phyloP scores from a whole-genome alignment of 1,140 invertebrate species.

The Lysiphlebus fabarum region DNA sequence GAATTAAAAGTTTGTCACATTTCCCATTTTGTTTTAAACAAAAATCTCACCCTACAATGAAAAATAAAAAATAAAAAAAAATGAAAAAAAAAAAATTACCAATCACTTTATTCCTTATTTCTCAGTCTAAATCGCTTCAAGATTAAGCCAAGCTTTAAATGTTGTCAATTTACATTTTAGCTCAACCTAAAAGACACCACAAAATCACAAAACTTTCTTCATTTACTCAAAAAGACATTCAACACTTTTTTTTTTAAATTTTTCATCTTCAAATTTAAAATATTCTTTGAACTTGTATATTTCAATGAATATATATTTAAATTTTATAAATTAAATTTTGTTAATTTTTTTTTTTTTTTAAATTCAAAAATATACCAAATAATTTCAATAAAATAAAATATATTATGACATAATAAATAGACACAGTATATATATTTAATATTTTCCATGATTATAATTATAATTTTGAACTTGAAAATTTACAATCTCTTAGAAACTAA shows the following conservation, averaged over 20 bases:
- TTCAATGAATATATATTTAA: too few species aligned
- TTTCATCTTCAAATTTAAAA: too few species aligned
- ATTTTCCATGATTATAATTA: background rate
- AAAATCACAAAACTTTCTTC: constrained; percentile 45
- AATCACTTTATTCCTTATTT: constrained; percentile 10
- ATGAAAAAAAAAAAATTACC: background rate
- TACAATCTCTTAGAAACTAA: constrained; percentile 16
- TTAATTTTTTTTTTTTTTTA: too few species aligned
- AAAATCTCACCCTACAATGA: background rate
- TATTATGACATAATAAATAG: background rate
- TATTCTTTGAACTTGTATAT: too few species aligned
- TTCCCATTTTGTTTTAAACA: constrained; percentile 14
- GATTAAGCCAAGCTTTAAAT: constrained; percentile 34
- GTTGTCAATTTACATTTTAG: constrained; percentile 49
- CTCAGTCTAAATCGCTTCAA: constrained; percentile 10
- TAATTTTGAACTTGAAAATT: background rate
- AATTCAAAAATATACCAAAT: too few species aligned
- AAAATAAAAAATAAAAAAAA: background rate
- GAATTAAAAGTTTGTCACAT: constrained; percentile 50
- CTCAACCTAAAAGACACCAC: constrained; percentile 32
- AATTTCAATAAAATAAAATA: background rate
- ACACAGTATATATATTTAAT: background rate
- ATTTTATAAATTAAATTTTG: too few species aligned
- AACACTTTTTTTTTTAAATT: too few species aligned
- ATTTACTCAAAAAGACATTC: constrained; percentile 22